Evolutionary conservation across 2,113 vertebrate genomes (phyloP).

Genomic region (Phainopepla nitens): DNA sequence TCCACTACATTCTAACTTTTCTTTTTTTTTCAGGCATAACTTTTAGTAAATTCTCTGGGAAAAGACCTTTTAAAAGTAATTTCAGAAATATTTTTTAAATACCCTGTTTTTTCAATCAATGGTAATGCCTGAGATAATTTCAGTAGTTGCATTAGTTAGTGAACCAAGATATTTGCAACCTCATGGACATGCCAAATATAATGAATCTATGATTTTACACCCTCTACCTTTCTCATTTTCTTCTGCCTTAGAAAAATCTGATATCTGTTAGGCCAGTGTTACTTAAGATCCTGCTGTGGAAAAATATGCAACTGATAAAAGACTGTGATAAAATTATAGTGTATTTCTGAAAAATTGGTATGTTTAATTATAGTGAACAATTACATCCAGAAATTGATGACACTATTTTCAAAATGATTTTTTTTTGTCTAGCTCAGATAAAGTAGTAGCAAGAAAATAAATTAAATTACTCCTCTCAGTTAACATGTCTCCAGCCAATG

Average conservation of each 20-base stretch:
- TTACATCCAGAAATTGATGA: constrained; percentile 39
- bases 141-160: neutral
- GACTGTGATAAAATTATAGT: neutral
- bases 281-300: neutral
- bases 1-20: neutral
- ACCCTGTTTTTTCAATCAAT: neutral
- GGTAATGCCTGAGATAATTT: neutral
- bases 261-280: neutral
- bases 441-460: constrained; percentile 8
- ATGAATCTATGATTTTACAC: neutral
- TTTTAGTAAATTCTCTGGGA: neutral
- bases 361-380: constrained; percentile 49
- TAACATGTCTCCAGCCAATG: neutral
- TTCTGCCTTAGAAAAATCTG: neutral
- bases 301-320: neutral
- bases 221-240: neutral
- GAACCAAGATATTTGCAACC: neutral
- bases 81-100: neutral
- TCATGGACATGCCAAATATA: neutral
- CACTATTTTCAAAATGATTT: neutral
- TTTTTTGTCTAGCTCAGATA: neutral
- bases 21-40: neutral
- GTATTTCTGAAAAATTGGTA: neutral
- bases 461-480: neutral
- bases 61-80: neutral